Base-by-base conservation (phyloP, 2,888 invertebrate genomes). In the Drosophila kanekoi region DNA sequence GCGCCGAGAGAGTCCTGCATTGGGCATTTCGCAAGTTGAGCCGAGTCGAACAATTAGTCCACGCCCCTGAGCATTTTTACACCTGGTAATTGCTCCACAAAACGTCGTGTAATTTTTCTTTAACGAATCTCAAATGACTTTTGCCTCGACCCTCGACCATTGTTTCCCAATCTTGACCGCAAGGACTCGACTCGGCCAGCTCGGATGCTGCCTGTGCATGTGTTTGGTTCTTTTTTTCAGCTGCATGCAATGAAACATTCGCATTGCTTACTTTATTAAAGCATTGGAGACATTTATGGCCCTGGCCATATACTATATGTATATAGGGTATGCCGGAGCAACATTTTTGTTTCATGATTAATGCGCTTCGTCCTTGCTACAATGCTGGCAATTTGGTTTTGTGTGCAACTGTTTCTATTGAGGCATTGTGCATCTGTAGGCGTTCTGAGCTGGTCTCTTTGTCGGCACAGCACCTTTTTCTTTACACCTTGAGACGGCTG, bases 1-100 rank as follows among this genome's bases (percentile, higher is more conserved):
- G 52, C 53, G 28, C 28, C 28, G 8, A 9, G 23, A 28, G 45
- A 16, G 44, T 53, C n/a, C 59, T 62, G 47, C 32, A 64, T 49
- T 43, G 28, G 45, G 53, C 49, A 65, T 51, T 57, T 62, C 70
- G 69, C 70, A 67, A 68, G 44, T 73, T 52, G 56, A 23, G 41
- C 35, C 47, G 56, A 62, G 72, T 67, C 67, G 69, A 78, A 85
- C 89, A 90, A 91, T 91, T 91, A 90, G 89, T 82, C 67, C 80
- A 90, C 90, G 90, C 90, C 90, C 82, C 73, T 65, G 77, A 75
- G 67, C 77, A 73, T 73, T 79, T 78, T 83, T 87, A 87, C 89
- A 91, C 90, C 85, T 88, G 84, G 80, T 90, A 90, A 90, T 91
- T 91, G 90, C 89, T 86, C 80, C 89, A 83, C 88, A 89, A 90